A percentile compares a stretch with the other conserved stretches of the same genome.
Conservation (phyloP, 2,113 vertebrate species). For the Hippocampus abdominalis region DNA sequence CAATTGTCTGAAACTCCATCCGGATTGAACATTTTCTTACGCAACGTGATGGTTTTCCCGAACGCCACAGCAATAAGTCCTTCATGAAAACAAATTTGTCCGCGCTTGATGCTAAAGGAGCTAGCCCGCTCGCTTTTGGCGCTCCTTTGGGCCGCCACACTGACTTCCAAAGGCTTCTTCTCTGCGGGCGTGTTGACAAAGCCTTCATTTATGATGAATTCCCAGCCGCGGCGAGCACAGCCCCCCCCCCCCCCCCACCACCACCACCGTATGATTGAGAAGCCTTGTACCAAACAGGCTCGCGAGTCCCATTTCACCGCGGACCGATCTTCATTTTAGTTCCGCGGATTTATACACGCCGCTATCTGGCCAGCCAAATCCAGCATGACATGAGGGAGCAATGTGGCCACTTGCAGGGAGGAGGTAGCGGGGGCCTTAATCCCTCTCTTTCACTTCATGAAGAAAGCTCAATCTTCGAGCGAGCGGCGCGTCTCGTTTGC, state of each 20-base stretch:
- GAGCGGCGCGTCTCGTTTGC: conserved; percentile 60
- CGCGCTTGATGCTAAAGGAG: background rate
- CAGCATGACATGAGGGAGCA: conserved; percentile 65
- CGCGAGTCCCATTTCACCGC: conserved; percentile 57
- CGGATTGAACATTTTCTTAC: background rate
- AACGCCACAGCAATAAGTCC: background rate
- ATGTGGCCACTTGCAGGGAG: conserved; percentile 54
- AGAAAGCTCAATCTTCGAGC: conserved; percentile 65
- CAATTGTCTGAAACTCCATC: background rate
- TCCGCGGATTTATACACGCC: conserved; percentile 66
- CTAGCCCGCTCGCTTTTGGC: background rate
- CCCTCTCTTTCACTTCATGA: conserved; percentile 62
- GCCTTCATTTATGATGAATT: conserved; percentile 65
- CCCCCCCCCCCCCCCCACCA: conserved; percentile 25
- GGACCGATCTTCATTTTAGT: conserved; percentile 72
- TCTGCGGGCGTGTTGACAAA: conserved; percentile 69
- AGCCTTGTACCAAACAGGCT: conserved; percentile 63
- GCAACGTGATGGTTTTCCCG: background rate
- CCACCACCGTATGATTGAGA: conserved; percentile 53
- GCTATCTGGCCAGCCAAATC: conserved; percentile 57
- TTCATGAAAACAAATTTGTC: background rate
- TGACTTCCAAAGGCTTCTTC: conserved; percentile 44
- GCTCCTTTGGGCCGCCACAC: conserved; percentile 29
- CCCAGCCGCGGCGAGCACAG: conserved; percentile 35
- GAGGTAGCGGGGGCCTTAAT: conserved; percentile 49